phyloP scores from a whole-genome alignment of 2,113 vertebrate species.

The Neogale vison region DNA sequence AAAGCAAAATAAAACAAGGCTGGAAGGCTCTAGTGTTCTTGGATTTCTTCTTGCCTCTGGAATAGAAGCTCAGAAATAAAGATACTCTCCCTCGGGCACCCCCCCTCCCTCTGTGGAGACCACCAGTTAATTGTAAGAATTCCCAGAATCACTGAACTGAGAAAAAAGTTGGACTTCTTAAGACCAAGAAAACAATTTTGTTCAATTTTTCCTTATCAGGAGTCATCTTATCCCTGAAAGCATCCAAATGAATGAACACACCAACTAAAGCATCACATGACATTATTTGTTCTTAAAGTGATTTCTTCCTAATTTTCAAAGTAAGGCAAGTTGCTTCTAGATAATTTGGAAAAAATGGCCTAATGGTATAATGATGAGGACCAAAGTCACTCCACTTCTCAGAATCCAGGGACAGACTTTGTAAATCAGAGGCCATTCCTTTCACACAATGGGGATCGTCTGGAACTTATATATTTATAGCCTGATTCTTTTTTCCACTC shows the following conservation, averaged over 20 bases:
- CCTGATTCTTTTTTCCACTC: neutral
- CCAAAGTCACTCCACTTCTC: neutral
- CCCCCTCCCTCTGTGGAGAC: neutral
- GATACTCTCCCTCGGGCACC: neutral
- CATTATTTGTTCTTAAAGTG: neutral
- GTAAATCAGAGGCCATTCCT: neutral
- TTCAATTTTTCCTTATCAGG: neutral
- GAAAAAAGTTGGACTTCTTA: neutral
- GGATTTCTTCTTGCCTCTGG: neutral
- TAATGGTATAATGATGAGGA: neutral
- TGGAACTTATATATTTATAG: neutral
- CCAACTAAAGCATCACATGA: neutral
- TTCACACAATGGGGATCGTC: neutral
- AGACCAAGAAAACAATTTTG: neutral
- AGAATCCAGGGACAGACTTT: neutral
- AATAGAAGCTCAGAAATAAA: constrained; percentile 44
- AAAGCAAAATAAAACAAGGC: constrained; percentile 33
- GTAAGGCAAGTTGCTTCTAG: neutral
- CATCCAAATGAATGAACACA: neutral
- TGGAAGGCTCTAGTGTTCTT: neutral
- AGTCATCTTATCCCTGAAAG: neutral
- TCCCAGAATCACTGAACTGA: neutral
- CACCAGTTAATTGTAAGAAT: constrained; percentile 7
- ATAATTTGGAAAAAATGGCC: neutral
- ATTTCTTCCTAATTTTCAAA: constrained; percentile 10